These are phyloP conservation scores for Dendroctonus ponderosae DNA, from an alignment of 1,140 invertebrate genomes.

Conservation along the genomic window DNA sequence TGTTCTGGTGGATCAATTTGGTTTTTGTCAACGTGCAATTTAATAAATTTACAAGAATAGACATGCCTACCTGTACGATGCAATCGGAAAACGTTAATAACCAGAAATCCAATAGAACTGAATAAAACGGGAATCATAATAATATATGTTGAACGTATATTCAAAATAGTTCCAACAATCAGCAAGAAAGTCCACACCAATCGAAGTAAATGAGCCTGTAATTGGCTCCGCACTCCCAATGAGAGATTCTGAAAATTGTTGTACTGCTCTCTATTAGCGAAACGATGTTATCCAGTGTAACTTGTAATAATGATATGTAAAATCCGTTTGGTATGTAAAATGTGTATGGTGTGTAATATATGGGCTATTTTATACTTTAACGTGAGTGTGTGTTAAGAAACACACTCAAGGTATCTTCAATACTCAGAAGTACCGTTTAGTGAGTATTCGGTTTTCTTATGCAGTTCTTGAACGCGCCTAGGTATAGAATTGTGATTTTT, in stretches of 20 bases:
- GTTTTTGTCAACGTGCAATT: not conserved
- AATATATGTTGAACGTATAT: constrained; percentile 53
- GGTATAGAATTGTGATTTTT: too few species aligned
- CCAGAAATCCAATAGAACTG: constrained; percentile 46
- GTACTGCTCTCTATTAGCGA: not conserved
- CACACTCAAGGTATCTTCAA: too few species aligned
- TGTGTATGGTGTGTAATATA: constrained; percentile 15
- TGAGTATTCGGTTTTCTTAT: too few species aligned
- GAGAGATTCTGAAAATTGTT: constrained; percentile 30
- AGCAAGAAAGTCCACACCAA: constrained; percentile 54
- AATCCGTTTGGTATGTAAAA: constrained; percentile 27
- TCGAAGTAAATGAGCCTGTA: constrained; percentile 45
- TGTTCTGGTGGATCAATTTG: not conserved
- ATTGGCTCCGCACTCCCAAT: constrained; percentile 27
- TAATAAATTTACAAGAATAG: too few species aligned
- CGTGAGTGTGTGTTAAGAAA: constrained; percentile 45
- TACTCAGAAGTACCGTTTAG: too few species aligned
- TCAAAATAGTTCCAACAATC: constrained; percentile 50
- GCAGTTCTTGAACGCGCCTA: too few species aligned
- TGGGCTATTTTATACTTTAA: constrained; percentile 29
- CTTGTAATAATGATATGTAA: not conserved
- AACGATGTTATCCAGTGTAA: not conserved
- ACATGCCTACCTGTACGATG: constrained; percentile 43
- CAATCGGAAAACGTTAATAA: constrained; percentile 41
- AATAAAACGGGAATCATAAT: constrained; percentile 54